Conservation (phyloP, 2,888 invertebrate genomes). For the Eristalis pertinax region DNA sequence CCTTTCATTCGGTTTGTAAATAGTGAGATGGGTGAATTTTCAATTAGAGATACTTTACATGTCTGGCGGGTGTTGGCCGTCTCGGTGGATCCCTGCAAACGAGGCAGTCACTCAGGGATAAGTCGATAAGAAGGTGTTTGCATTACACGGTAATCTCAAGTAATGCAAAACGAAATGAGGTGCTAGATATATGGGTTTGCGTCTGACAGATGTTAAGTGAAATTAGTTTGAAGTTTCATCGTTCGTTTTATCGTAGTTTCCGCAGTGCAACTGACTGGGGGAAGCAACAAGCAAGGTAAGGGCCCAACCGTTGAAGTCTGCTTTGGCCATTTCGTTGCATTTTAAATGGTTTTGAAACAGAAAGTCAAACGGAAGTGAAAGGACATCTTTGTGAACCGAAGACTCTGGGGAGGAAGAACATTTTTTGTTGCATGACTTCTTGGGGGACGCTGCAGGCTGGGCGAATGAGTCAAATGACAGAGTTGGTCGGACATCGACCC, state of each 20-base stretch:
- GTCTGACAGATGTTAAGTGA: background rate
- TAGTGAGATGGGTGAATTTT: conserved; percentile 31
- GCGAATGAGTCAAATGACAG: too few species aligned
- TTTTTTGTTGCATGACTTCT: too few species aligned
- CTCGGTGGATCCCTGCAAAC: background rate
- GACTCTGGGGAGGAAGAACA: too few species aligned
- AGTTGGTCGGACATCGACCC: too few species aligned
- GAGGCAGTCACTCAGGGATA: conserved; percentile 17
- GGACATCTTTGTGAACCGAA: too few species aligned
- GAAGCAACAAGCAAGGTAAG: too few species aligned
- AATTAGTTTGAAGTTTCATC: background rate
- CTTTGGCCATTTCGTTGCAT: too few species aligned
- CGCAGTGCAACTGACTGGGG: too few species aligned
- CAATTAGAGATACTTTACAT: conserved; percentile 45
- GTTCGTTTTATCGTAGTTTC: background rate
- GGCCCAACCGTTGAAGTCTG: background rate
- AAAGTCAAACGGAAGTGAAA: too few species aligned
- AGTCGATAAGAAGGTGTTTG: background rate
- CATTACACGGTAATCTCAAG: background rate
- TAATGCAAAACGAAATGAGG: background rate
- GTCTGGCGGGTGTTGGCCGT: background rate
- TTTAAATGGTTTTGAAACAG: too few species aligned
- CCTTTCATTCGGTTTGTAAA: conserved; percentile 36
- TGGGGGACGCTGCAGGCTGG: too few species aligned
- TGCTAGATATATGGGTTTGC: background rate